phyloP scores from a whole-genome alignment of 2,113 vertebrate genomes.

The Melanerpes aurifrons region DNA sequence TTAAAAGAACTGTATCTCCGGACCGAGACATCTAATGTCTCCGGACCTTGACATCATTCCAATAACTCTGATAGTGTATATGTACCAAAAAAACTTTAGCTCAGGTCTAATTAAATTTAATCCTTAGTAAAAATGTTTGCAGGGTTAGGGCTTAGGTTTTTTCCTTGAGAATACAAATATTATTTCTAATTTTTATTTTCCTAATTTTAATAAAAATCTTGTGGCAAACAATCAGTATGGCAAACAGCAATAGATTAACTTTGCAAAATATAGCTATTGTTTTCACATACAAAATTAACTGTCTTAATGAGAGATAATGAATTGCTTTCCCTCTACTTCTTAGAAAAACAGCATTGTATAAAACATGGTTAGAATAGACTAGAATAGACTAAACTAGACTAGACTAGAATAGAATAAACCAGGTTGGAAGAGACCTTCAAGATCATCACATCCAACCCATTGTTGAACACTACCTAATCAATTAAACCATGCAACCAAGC shows the following conservation, averaged over 20 bases:
- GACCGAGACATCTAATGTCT: too few relatives aligned
- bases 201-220: not conserved
- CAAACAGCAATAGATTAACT: not conserved
- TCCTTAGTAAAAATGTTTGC: not conserved
- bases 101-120: not conserved
- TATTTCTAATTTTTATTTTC: not conserved
- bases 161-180: not conserved
- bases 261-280: not conserved
- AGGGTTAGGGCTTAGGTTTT: not conserved
- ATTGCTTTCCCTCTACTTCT: fast-evolving
- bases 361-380: not conserved
- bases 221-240: not conserved
- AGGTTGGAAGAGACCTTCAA: too few relatives aligned
- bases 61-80: not conserved
- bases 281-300: not conserved
- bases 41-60: too few relatives aligned
- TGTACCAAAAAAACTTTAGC: not conserved
- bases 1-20: too few relatives aligned
- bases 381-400: too few relatives aligned
- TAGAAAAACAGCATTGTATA: not conserved
- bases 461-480: too few relatives aligned
- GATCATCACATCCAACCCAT: too few relatives aligned
- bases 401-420: too few relatives aligned
- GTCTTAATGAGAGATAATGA: not conserved
- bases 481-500: too few relatives aligned